phyloP scores from a whole-genome alignment of 2,113 vertebrate genomes.

The Proteles cristata region DNA sequence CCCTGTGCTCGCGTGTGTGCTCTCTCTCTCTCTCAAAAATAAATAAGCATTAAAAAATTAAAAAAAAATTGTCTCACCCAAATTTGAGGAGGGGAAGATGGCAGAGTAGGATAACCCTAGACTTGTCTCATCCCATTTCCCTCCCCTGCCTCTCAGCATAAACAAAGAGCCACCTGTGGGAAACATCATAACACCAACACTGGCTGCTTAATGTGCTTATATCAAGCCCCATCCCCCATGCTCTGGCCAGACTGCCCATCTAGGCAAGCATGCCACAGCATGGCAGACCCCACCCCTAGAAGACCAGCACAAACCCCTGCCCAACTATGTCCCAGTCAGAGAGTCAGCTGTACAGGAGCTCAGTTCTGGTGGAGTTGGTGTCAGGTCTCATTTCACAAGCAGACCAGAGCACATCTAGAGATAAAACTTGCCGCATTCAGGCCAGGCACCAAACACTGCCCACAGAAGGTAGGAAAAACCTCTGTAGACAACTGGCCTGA shows the following conservation, averaged over 20 bases:
- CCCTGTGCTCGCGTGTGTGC: too few relatives aligned
- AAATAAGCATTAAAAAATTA: too few relatives aligned
- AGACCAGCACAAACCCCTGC: not conserved
- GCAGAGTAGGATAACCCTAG: not conserved
- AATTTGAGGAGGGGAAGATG: not conserved
- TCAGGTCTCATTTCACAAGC: not conserved
- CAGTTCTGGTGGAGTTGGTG: not conserved
- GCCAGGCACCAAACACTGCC: not conserved
- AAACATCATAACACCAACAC: not conserved
- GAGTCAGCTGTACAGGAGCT: not conserved
- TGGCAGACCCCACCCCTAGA: not conserved
- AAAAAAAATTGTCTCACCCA: not conserved
- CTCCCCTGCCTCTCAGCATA: not conserved
- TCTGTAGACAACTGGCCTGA: not conserved
- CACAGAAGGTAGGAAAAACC: not conserved
- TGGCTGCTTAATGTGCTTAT: not conserved
- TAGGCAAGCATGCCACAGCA: not conserved
- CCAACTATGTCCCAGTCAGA: not conserved
- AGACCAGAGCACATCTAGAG: not conserved
- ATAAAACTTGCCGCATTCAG: not conserved
- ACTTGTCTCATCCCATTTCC: not conserved
- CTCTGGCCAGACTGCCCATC: not conserved
- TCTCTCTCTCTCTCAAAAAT: too few relatives aligned
- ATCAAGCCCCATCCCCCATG: not conserved
- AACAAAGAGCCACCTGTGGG: not conserved